Conservation (phyloP, 2,888 invertebrate species). For the Carcina quercana region DNA sequence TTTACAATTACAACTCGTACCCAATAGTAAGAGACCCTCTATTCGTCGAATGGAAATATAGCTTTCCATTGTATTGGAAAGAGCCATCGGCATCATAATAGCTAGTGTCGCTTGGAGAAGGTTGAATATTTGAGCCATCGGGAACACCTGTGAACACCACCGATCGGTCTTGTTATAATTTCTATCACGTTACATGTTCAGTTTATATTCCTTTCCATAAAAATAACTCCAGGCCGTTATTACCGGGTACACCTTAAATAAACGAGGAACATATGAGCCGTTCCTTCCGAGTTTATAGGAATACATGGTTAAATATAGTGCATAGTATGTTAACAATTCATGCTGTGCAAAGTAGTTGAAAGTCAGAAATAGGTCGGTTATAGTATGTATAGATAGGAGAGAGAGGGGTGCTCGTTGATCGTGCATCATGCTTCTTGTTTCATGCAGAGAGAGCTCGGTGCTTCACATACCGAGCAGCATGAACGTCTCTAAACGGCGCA, state of each 20-base stretch:
- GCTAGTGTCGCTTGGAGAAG: constrained; percentile 78
- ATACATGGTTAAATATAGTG: too few relatives aligned
- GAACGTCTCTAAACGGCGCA: constrained; percentile 76
- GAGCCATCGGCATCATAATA: constrained; percentile 66
- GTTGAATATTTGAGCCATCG: constrained; percentile 84
- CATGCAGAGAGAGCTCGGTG: constrained; percentile 23
- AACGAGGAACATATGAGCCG: too few relatives aligned
- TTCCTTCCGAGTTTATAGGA: too few relatives aligned
- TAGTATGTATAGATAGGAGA: constrained; percentile 10
- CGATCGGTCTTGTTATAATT: too few relatives aligned
- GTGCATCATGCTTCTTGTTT: constrained; percentile 15
- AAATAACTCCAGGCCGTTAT: too few relatives aligned
- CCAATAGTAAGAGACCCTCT: constrained; percentile 68
- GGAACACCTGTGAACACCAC: constrained; percentile 75
- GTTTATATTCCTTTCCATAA: too few relatives aligned
- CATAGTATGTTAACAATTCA: too few relatives aligned
- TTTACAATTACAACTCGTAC: constrained; percentile 56
- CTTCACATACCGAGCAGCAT: constrained; percentile 68
- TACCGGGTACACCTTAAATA: too few relatives aligned
- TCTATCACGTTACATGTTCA: too few relatives aligned
- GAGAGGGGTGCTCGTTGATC: constrained; percentile 5
- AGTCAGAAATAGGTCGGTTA: constrained; percentile 5
- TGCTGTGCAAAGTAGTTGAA: neutral
- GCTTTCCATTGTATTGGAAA: constrained; percentile 73
- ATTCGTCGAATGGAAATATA: constrained; percentile 74